Base-by-base conservation (phyloP, 1,140 invertebrate genomes). In the Atta cephalotes region DNA sequence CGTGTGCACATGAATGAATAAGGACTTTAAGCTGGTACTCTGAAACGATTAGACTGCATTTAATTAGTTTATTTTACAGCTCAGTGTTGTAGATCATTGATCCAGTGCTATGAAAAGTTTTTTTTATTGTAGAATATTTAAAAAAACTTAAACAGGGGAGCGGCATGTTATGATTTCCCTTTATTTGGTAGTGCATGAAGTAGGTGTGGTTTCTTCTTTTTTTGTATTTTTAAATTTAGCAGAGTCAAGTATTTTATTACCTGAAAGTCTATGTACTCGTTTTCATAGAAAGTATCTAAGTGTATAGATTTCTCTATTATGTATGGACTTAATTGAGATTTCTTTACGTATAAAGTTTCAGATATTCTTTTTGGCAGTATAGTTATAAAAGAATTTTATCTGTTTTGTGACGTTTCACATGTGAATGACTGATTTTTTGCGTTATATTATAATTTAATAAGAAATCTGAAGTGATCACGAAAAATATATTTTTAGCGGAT, bases 31-130 rank as follows among this genome's bases (percentile, higher is more conserved):
- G 25, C 35, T 74, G 25, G 25, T 82, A 72, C 68, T 82, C 25
- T 74, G 16, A 74, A 82, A 39, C 16, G 6, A 82, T 63, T 88
- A 65, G 76, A 84, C 70, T 88, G 88, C 80, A 85, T 81, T 85
- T 76, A 53, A 81, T 76, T 88, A 88, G 88, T 68, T 90, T 85
- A 68, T 86, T 88, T 76, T 65, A 82, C 53, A 72, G 58, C 18
- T 85, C 14, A 51, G 35, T 39, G 35, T 39, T 88, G 21, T 63
- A 49, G 25, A 28, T 62, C 39, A 45, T 81, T 56, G 77, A 62
- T 14, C 58, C 49, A 78, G 87, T 88, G 77, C 70, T 88, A 87
- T 66, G 70, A 70, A 81, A 4, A 79, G 62, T 79, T 68, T 58
- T 21, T 28, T 81, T 58, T 81, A 84, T 84, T 31, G 18, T 87